These are phyloP conservation scores for Fragum sueziense DNA, from an alignment of 2,888 invertebrate species.

Conservation along the genomic window DNA sequence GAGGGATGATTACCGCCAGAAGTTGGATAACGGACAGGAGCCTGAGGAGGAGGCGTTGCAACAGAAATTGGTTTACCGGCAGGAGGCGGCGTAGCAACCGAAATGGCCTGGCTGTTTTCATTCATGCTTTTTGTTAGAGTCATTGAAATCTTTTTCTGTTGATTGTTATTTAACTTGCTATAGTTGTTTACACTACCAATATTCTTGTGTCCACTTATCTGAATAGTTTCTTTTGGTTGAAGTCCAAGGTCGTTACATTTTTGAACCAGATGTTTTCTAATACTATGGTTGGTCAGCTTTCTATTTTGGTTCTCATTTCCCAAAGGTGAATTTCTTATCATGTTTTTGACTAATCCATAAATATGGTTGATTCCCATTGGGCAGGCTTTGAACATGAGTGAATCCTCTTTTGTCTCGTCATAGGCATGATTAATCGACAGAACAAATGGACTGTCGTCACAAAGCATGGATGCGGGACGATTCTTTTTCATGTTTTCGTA, in stretches of 20 bases:
- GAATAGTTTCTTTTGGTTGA: conserved; percentile 15
- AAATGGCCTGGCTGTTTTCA: not conserved
- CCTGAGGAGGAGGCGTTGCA: not conserved
- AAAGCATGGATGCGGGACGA: conserved; percentile 2
- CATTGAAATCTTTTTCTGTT: conserved; percentile 19
- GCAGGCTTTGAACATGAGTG: conserved; percentile 14
- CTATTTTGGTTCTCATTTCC: not conserved
- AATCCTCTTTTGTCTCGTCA: not conserved
- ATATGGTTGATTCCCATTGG: conserved; percentile 30
- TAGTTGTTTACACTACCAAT: conserved; percentile 25
- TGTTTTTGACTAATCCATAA: conserved; percentile 17
- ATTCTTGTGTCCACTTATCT: conserved; percentile 33
- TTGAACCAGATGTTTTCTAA: conserved; percentile 24
- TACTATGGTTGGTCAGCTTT: conserved; percentile 18
- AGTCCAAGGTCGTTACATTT: conserved; percentile 30
- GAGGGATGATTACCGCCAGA: not conserved
- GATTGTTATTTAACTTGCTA: conserved; percentile 15
- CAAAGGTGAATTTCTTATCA: conserved; percentile 13
- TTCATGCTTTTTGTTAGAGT: conserved; percentile 3
- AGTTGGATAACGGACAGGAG: not conserved
- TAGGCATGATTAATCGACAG: conserved; percentile 6
- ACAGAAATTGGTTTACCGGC: not conserved
- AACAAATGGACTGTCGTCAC: conserved; percentile 20
- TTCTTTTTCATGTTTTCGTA: conserved; percentile 8
- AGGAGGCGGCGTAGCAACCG: not conserved